Conservation (phyloP, 2,113 vertebrate genomes). For the Phycodurus eques region DNA sequence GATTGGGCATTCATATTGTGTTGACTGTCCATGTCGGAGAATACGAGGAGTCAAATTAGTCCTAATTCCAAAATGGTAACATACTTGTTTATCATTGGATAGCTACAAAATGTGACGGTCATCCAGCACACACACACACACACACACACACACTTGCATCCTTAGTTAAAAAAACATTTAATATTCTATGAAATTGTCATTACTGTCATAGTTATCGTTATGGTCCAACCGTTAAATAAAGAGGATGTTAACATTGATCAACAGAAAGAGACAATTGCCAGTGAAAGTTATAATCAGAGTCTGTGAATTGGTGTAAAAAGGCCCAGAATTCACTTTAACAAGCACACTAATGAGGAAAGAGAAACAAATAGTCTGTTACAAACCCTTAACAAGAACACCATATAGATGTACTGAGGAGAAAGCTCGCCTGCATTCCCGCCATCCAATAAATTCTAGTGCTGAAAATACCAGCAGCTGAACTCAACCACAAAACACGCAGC, state of each 20-base stretch:
- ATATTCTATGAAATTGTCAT: no score
- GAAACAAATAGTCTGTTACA: neutral
- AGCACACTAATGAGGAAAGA: neutral
- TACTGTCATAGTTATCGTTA: neutral
- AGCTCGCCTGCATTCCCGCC: neutral
- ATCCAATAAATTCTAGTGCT: neutral
- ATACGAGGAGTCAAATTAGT: no score
- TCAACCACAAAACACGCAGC: conserved; percentile 11
- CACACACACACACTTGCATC: no score
- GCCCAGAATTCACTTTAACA: neutral
- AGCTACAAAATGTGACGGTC: no score
- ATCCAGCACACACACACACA: no score
- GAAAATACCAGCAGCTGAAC: conserved; percentile 9
- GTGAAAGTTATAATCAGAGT: neutral
- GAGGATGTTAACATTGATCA: neutral
- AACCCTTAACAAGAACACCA: neutral
- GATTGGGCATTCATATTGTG: no score
- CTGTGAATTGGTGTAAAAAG: neutral
- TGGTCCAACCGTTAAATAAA: neutral
- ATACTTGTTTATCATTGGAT: no score
- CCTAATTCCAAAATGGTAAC: no score
- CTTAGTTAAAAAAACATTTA: no score
- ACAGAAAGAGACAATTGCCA: neutral
- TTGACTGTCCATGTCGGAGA: no score
- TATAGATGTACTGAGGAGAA: neutral